These are phyloP conservation scores for Macrochelys suwanniensis DNA, from an alignment of 2,797 vertebrate genomes.

Conservation along the genomic window DNA sequence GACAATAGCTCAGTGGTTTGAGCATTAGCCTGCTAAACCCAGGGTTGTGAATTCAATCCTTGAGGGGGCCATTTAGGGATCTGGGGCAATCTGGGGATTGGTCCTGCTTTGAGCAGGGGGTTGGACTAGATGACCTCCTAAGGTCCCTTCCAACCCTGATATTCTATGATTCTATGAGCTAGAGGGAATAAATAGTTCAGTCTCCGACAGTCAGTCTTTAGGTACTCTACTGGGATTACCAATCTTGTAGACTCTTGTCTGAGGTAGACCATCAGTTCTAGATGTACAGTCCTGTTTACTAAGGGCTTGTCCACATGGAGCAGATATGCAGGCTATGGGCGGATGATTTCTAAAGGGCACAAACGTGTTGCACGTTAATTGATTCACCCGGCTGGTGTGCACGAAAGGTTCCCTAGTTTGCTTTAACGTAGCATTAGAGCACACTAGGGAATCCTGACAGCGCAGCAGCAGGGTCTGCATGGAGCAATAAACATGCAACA, in stretches of 20 bases:
- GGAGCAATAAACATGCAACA: not conserved
- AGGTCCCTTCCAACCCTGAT: too few relatives aligned
- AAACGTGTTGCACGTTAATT: not conserved
- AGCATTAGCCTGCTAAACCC: too few relatives aligned
- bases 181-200: slow-evolving; percentile 24
- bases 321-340: not conserved
- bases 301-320: not conserved
- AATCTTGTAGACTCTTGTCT: not conserved
- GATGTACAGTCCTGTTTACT: not conserved
- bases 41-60: too few relatives aligned
- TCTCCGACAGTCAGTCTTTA: not conserved
- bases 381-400: not conserved
- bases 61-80: too few relatives aligned
- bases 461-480: not conserved
- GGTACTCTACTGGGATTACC: not conserved
- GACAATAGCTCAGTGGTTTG: not conserved
- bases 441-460: not conserved
- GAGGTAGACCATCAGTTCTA: not conserved
- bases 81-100: too few relatives aligned
- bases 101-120: too few relatives aligned
- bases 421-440: too few relatives aligned
- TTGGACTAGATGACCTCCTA: too few relatives aligned
- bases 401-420: not conserved
- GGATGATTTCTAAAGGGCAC: not conserved
- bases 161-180: not conserved